Conservation (phyloP, 2,888 invertebrate species). For the Rhimphoctona megacephalus region DNA sequence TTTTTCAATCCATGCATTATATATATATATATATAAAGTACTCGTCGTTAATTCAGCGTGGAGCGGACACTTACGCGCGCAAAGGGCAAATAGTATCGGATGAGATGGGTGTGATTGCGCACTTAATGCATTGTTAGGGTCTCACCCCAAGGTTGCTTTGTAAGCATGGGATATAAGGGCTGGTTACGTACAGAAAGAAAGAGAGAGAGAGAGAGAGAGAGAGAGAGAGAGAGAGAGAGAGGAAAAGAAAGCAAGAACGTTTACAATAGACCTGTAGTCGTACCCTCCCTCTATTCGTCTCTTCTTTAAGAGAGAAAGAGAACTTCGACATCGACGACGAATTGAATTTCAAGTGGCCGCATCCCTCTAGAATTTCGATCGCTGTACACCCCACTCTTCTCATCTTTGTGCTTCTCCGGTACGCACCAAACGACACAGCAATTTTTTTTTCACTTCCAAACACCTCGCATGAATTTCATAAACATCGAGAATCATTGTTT, state of each 20-base stretch:
- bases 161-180: conserved; percentile 80
- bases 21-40: conserved; percentile 43
- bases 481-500: neutral
- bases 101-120: conserved; percentile 85
- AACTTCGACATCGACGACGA: conserved; percentile 77
- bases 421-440: conserved; percentile 42
- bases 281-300: conserved; percentile 52
- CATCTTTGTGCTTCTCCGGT: conserved; percentile 46
- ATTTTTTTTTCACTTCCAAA: conserved; percentile 16
- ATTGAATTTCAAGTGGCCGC: conserved; percentile 85
- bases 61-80: conserved; percentile 80
- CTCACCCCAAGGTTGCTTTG: conserved; percentile 70
- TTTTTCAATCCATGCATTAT: neutral
- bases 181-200: conserved; percentile 60
- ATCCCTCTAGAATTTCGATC: conserved; percentile 82
- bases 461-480: neutral
- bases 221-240: conserved; percentile 61
- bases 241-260: conserved; percentile 72
- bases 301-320: conserved; percentile 35
- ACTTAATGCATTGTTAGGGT: conserved; percentile 84
- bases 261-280: conserved; percentile 79
- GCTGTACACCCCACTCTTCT: conserved; percentile 41
- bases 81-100: conserved; percentile 85
- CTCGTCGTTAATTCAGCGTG: conserved; percentile 80
- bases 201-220: conserved; percentile 63